Percentiles rank a stretch among this genome's conserved stretches.
Evolutionary conservation across 2,113 vertebrate genomes (phyloP).

Genomic region (Pavo muticus): DNA sequence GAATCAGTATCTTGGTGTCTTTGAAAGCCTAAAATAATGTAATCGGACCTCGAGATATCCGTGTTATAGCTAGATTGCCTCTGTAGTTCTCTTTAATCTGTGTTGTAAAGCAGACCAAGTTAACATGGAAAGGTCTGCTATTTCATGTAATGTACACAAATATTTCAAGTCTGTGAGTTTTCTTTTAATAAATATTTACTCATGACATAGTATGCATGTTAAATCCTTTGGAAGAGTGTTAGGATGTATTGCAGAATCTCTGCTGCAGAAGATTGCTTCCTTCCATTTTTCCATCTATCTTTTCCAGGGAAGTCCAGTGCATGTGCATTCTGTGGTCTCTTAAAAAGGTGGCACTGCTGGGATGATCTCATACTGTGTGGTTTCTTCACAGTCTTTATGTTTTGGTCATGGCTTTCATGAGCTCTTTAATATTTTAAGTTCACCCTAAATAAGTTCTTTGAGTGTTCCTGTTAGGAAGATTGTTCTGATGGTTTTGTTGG

Average conservation of each 20-base stretch:
- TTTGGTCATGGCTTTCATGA: not conserved
- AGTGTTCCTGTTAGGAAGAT: not conserved
- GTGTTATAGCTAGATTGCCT: not conserved
- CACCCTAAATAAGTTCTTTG: not conserved
- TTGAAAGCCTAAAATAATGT: not conserved
- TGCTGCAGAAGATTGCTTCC: not conserved
- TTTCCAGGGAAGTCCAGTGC: not conserved
- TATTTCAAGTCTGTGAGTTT: not conserved
- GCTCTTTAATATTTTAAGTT: not conserved
- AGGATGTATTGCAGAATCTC: not conserved
- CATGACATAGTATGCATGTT: not conserved
- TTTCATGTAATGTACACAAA: rapidly evolving
- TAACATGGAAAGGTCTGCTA: not conserved
- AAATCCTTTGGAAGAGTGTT: not conserved
- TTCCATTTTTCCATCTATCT: not conserved
- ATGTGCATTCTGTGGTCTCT: not conserved
- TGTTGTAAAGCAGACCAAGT: not conserved
- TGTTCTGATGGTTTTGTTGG: not conserved
- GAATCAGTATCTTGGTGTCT: not conserved
- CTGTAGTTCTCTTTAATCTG: not conserved
- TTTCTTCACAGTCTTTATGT: not conserved
- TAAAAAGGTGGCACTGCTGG: not conserved
- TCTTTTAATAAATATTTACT: not conserved
- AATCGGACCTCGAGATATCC: not conserved
- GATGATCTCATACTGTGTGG: rapidly evolving